These are phyloP conservation scores for Scortum barcoo DNA, from an alignment of 2,113 vertebrate genomes.

Conservation along the genomic window DNA sequence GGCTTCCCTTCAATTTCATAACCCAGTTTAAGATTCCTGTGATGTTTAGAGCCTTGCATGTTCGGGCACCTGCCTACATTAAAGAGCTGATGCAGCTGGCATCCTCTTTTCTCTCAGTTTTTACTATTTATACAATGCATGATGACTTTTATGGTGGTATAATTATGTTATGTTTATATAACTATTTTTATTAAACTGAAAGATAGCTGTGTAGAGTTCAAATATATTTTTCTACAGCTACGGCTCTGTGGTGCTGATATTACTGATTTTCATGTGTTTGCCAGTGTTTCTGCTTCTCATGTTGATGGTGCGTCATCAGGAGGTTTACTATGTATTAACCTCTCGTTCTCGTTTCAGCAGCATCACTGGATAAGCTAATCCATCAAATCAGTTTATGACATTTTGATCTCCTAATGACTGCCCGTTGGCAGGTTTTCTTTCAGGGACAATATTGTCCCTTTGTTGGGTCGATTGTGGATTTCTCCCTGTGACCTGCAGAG, in stretches of 20 bases:
- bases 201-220: not conserved
- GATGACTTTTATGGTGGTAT: not conserved
- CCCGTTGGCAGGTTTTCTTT: conserved; percentile 20
- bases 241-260: not conserved
- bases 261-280: not conserved
- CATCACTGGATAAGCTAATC: conserved; percentile 43
- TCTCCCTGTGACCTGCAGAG: not conserved
- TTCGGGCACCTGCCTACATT: not conserved
- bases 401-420: conserved; percentile 55
- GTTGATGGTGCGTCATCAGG: not conserved
- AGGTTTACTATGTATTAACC: conserved; percentile 30
- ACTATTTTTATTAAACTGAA: not conserved
- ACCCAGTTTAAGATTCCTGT: not conserved
- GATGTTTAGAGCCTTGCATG: not conserved
- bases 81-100: not conserved
- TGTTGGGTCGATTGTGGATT: not conserved
- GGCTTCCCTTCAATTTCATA: not conserved
- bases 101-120: not conserved
- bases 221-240: not conserved
- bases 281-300: not conserved
- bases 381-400: conserved; percentile 53
- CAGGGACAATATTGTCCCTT: not conserved
- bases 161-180: too few species aligned
- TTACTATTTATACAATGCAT: not conserved
- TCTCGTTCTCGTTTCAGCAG: conserved; percentile 23